Evolutionary conservation across 2,888 invertebrate species (phyloP).

Genomic region (Noctua comes): DNA sequence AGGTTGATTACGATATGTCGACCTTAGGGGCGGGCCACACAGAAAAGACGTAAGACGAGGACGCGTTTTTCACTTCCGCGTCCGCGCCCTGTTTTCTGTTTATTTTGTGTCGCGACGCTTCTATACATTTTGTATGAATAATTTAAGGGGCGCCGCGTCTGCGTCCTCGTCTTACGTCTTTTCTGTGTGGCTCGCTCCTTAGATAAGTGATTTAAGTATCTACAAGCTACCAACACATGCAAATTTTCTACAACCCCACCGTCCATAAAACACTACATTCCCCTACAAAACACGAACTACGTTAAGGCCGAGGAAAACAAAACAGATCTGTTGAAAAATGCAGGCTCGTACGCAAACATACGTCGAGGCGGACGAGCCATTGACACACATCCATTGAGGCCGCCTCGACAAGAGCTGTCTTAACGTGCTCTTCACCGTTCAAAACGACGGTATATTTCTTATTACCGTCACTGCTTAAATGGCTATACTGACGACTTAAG

Average conservation of each 20-base stretch:
- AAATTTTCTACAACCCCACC: too few species aligned
- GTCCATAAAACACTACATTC: background rate
- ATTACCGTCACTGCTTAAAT: conserved; percentile 15
- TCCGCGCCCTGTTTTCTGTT: too few species aligned
- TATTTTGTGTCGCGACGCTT: too few species aligned
- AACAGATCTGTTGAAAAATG: conserved; percentile 39
- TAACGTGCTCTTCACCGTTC: conserved; percentile 37
- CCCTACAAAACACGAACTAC: conserved; percentile 1
- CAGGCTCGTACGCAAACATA: conserved; percentile 29
- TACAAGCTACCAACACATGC: background rate
- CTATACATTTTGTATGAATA: too few species aligned
- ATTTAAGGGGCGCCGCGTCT: too few species aligned
- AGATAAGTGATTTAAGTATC: background rate
- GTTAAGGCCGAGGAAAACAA: conserved; percentile 29
- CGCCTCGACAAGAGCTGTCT: conserved; percentile 22
- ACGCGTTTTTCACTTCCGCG: too few species aligned
- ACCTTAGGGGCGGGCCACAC: too few species aligned
- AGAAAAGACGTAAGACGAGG: too few species aligned
- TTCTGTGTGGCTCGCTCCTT: too few species aligned
- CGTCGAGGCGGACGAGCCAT: conserved; percentile 33
- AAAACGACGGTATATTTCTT: conserved; percentile 33
- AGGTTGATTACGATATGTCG: background rate
- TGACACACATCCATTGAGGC: conserved; percentile 40
- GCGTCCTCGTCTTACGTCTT: too few species aligned
- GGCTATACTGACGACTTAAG: background rate